Evolutionary conservation across 2,888 invertebrate species (phyloP).

Genomic region (Eugnorisma glareosa): DNA sequence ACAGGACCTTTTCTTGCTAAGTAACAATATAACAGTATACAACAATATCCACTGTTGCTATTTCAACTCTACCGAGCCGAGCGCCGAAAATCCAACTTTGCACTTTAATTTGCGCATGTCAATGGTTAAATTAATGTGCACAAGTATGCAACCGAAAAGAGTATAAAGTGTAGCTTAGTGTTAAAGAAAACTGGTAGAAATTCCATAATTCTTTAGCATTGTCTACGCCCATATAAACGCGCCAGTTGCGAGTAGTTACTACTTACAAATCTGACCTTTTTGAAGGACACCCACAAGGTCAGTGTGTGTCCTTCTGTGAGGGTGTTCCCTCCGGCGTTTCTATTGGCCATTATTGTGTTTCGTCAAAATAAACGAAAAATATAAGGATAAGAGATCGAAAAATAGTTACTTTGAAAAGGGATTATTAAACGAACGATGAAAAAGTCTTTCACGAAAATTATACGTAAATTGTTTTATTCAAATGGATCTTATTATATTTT

Average conservation of each 20-base stretch:
- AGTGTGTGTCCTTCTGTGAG: background rate
- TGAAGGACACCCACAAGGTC: background rate
- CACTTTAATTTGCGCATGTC: no score
- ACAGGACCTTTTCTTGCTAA: no score
- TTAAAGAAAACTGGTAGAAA: background rate
- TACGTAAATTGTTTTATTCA: background rate
- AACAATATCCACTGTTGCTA: background rate
- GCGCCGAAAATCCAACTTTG: background rate
- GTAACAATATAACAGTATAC: no score
- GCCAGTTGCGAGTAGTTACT: background rate
- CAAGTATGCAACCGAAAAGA: background rate
- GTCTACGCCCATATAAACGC: background rate
- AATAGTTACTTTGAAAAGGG: background rate
- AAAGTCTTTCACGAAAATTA: background rate
- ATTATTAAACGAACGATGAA: background rate
- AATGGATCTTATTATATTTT: background rate
- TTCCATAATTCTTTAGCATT: background rate
- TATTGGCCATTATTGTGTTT: background rate
- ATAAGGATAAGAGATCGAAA: background rate
- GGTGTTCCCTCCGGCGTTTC: background rate
- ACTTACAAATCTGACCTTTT: constrained; percentile 1
- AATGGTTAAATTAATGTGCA: background rate
- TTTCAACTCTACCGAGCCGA: background rate
- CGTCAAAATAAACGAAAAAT: background rate
- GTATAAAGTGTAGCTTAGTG: background rate